Evolutionary conservation across 2,888 invertebrate species (phyloP), one percentile per base, ranked within the genome.

Genomic region (Athalia circularis): DNA sequence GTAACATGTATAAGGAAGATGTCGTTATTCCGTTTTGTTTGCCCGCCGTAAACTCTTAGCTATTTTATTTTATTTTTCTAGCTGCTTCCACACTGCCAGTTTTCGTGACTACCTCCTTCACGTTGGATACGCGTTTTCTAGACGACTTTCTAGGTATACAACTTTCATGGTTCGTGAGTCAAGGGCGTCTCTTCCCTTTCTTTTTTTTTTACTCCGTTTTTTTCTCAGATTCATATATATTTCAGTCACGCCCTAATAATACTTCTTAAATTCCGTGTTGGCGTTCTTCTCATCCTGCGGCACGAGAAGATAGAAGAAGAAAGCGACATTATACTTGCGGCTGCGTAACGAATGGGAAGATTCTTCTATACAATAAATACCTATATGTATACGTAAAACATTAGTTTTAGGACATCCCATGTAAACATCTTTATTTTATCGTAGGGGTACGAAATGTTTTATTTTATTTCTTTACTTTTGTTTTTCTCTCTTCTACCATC

Each of bases 211-310:
- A 3, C 8, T 54, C 3, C 8, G 54, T 4, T 54, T 8, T n/a
- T 54, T n/a, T 8, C 54, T 11, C 9, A 54, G 54, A 11, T 54
- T 54, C 54, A n/a, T 54, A 11, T 68, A 54, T 68, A 68, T 54
- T 68, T 68, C 68, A 68, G 68, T 68, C 68, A 68, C 68, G 68
- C 29, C 68, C 68, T 54, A 68, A 52, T 68, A 68, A 68, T 54
- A 43, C 43, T 65, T 65, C 65, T 68, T 68, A 54, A 68, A 68
- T 54, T 68, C 68, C 7, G 43, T 13, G 3, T 67, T n/a, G 8
- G 48, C 15, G 48, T 67, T 11, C 8, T 29, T 1, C 2, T 29
- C 29, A 29, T 29, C 29, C 29, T 29, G 29, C 29, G 2, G 29
- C 29, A 29, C 29, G 2, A 29, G 29, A 29, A 29, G 29, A 29